Evolutionary conservation across 2,797 vertebrate species (phyloP), one percentile per base, ranked within the genome.

Genomic region (Semotilus atromaculatus): DNA sequence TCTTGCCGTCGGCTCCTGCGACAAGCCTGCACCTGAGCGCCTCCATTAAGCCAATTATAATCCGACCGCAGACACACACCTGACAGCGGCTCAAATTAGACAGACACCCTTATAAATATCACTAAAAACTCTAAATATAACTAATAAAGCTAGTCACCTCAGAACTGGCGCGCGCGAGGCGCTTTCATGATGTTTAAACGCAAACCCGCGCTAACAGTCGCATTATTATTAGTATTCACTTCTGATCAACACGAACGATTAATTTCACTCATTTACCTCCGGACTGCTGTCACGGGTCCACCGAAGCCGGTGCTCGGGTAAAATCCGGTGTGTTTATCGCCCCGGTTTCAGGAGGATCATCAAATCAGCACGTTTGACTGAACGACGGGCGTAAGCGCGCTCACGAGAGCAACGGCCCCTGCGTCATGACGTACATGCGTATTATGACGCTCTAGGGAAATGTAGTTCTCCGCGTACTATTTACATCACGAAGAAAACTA

Each of bases 31-130:
- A 83, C 73, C 29, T 70, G 36, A 45, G 53, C n/a, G 26, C 55
- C 26, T 89, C 86, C 77, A 76, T 78, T 93, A 94, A 94, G 91
- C 92, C 93, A 93, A 94, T 94, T 93, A 86, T 66, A 40, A 90
- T 90, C 51, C 29, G 67, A 21, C 60, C 80, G 58, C 34, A n/a
- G 23, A 53, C 23, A 38, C 45, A 67, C 43, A 29, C 14, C 43
- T 13, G 36, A 14, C 31, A 64, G 5, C 40, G 18, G 26, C 34
- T 55, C 79, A 23, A 9, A 14, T 3, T 43, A 8, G 1, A 8
- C 29, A 29, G 3, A 45, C 7, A 8, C 1, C 1, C 29, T 1
- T 1, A 9, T 19, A 4, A 8, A 0, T 1, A 16, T 14, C 73
- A 3, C 0, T 1, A 14, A 14, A 48, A 23, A 14, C 11, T 36